Conservation (phyloP, 2,113 vertebrate genomes). For the Dermatemys mawii region DNA sequence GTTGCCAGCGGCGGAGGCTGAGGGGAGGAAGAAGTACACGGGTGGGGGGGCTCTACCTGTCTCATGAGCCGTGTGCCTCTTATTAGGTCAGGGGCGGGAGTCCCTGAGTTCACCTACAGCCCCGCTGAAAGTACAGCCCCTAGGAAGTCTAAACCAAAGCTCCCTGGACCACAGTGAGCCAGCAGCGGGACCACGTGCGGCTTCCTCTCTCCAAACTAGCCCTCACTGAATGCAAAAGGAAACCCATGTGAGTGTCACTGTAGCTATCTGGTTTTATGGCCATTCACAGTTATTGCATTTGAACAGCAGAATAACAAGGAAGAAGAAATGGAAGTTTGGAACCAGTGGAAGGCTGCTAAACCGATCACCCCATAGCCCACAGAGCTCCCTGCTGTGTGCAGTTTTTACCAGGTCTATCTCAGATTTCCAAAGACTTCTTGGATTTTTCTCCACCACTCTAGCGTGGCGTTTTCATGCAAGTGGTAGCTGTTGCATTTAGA, state of each 20-base stretch:
- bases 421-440: background rate
- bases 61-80: background rate
- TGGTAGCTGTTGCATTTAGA: background rate
- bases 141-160: background rate
- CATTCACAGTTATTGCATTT: background rate
- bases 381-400: background rate
- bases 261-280: background rate
- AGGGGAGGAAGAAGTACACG: background rate
- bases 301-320: background rate
- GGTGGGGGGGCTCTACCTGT: background rate
- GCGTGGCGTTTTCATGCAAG: background rate
- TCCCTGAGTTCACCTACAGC: background rate
- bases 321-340: constrained; percentile 1
- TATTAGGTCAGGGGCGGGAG: background rate
- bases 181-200: background rate
- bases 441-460: background rate
- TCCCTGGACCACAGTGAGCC: background rate
- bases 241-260: background rate
- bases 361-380: background rate
- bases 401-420: background rate
- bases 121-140: background rate
- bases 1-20: background rate
- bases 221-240: background rate
- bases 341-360: background rate
- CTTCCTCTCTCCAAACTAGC: background rate